A percentile compares a stretch with the other conserved stretches of the same genome.
These are phyloP conservation scores for Atta cephalotes DNA, from an alignment of 1,140 invertebrate species.

Conservation along the genomic window DNA sequence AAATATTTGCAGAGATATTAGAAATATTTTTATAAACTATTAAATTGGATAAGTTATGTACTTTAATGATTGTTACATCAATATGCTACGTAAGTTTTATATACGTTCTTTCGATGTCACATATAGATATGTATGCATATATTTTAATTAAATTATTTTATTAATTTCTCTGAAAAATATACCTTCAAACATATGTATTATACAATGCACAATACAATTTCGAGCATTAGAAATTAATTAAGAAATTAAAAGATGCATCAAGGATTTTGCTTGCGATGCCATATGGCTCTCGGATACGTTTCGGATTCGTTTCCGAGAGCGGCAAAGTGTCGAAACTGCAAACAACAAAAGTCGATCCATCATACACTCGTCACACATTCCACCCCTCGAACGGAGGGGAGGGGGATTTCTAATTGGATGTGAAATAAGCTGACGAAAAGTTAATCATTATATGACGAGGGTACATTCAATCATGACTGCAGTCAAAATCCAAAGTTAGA, in stretches of 20 bases:
- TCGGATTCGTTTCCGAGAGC: constrained; percentile 37
- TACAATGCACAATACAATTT: neutral
- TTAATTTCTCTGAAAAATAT: neutral
- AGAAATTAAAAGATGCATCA: constrained; percentile 12
- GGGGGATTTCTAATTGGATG: constrained; percentile 69
- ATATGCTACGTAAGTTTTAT: neutral
- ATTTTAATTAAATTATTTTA: constrained; percentile 12
- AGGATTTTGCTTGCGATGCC: constrained; percentile 52
- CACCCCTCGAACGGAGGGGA: constrained; percentile 33
- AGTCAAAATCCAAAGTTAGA: neutral
- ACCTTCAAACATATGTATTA: too few species aligned
- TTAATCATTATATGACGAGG: constrained; percentile 34
- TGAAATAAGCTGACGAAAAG: constrained; percentile 61
- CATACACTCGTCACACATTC: constrained; percentile 56
- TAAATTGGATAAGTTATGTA: neutral
- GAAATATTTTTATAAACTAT: neutral
- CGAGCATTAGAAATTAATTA: neutral
- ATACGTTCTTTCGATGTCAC: neutral
- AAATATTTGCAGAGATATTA: neutral
- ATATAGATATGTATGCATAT: neutral
- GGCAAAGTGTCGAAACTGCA: constrained; percentile 55
- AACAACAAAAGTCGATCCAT: constrained; percentile 69
- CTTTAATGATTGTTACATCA: neutral
- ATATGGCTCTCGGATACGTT: constrained; percentile 66
- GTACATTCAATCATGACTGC: constrained; percentile 29